Conservation (phyloP, 2,113 vertebrate species). For the Notarius quadriscutis region DNA sequence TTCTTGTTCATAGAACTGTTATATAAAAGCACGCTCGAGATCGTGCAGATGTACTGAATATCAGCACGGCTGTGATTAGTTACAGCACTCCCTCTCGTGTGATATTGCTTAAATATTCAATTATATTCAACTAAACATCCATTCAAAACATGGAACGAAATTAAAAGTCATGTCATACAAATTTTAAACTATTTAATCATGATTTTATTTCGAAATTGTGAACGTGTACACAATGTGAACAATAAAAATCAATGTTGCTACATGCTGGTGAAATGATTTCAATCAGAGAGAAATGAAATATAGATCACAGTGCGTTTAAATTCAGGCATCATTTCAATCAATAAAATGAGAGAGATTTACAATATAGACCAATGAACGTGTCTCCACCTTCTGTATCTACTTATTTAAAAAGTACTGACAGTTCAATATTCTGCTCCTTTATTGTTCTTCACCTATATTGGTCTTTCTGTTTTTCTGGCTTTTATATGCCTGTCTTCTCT, state of each 20-base stretch:
- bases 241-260: slow-evolving; percentile 43
- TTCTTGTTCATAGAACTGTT: too few species aligned
- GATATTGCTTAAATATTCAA: too few species aligned
- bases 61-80: too few species aligned
- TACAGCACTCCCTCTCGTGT: too few species aligned
- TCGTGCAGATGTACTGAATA: too few species aligned
- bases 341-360: slow-evolving; percentile 39
- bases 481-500: slow-evolving; percentile 1
- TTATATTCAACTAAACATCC: background rate
- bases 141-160: background rate
- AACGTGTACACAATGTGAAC: slow-evolving; percentile 1
- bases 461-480: background rate
- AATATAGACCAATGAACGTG: slow-evolving; percentile 33
- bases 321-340: slow-evolving; percentile 46
- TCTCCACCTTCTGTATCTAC: background rate
- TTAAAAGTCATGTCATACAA: background rate
- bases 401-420: slow-evolving; percentile 33
- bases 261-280: slow-evolving; percentile 36
- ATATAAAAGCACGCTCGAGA: too few species aligned
- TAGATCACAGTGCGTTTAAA: slow-evolving; percentile 49
- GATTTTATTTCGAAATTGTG: background rate
- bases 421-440: slow-evolving; percentile 21
- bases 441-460: background rate
- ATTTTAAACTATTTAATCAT: slow-evolving; percentile 1
- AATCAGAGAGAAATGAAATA: slow-evolving; percentile 50